These are phyloP conservation scores for Euura saliciscinereae DNA, from an alignment of 1,140 invertebrate species.

Conservation along the genomic window DNA sequence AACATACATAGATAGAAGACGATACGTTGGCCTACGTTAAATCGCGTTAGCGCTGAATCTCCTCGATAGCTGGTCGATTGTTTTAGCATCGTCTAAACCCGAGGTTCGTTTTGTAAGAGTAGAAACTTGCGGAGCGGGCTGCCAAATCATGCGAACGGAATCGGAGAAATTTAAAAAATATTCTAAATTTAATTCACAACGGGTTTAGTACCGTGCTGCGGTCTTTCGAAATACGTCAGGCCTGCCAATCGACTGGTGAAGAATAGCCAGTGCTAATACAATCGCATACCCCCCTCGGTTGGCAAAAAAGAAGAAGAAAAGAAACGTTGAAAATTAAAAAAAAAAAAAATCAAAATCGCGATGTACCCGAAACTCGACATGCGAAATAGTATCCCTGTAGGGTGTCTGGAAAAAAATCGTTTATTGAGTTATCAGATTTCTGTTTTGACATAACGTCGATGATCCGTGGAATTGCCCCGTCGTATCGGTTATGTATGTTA, in stretches of 20 bases:
- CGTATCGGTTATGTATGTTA: background rate
- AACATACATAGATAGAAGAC: constrained; percentile 10
- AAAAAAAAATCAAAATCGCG: too few relatives aligned
- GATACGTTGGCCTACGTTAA: constrained; percentile 12
- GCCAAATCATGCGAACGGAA: constrained; percentile 60
- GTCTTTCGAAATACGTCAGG: constrained; percentile 53
- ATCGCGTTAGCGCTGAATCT: constrained; percentile 19
- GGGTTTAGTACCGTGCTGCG: constrained; percentile 13
- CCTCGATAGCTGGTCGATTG: constrained; percentile 37
- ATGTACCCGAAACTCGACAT: too few relatives aligned
- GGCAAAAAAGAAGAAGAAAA: too few relatives aligned
- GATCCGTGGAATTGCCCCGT: constrained; percentile 39
- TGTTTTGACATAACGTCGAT: constrained; percentile 56
- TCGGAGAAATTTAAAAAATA: constrained; percentile 62
- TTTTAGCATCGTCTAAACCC: constrained; percentile 36
- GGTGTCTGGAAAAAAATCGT: too few relatives aligned
- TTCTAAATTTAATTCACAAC: constrained; percentile 59
- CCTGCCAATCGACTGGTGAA: constrained; percentile 55
- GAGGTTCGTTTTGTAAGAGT: constrained; percentile 12
- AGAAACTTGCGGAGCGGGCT: constrained; percentile 18
- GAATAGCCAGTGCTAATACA: constrained; percentile 49
- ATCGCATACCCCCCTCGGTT: too few relatives aligned
- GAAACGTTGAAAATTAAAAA: too few relatives aligned
- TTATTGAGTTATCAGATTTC: constrained; percentile 45
- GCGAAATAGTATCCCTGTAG: too few relatives aligned